Conservation (phyloP, 1,140 invertebrate species). For the Eriocheir sinensis region DNA sequence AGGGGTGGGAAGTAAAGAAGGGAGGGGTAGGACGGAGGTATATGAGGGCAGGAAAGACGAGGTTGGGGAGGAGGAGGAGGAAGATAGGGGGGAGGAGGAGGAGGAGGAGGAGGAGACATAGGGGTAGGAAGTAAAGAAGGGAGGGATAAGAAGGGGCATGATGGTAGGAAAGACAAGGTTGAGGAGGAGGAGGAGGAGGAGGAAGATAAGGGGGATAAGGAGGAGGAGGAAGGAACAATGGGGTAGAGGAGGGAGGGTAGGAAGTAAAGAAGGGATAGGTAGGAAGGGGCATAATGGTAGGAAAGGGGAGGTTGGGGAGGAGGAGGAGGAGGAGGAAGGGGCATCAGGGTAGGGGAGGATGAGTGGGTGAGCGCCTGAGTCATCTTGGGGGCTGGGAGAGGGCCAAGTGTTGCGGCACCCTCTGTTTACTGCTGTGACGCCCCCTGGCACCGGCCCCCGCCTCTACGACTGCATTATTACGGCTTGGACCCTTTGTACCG, state of each 20-base stretch:
- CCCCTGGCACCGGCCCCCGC: slow-evolving; percentile 6
- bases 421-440: slow-evolving; percentile 56
- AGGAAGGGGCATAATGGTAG: neutral
- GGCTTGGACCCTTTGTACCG: neutral
- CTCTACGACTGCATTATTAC: slow-evolving; percentile 69
- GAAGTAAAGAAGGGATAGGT: neutral
- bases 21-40: neutral
- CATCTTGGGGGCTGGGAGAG: slow-evolving; percentile 21
- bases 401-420: slow-evolving; percentile 41
- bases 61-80: neutral
- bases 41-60: neutral
- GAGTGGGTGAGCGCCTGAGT: neutral
- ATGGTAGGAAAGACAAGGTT: neutral
- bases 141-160: neutral
- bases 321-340: neutral
- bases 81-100: neutral
- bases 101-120: neutral
- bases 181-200: neutral
- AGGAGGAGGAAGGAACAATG: neutral
- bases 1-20: neutral
- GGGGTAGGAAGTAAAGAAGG: neutral
- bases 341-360: neutral
- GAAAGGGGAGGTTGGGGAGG: neutral
- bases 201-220: neutral
- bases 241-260: neutral